Percentiles rank a stretch among this genome's conserved stretches.
Conservation (phyloP, 2,113 vertebrate genomes). For the Mus pahari region DNA sequence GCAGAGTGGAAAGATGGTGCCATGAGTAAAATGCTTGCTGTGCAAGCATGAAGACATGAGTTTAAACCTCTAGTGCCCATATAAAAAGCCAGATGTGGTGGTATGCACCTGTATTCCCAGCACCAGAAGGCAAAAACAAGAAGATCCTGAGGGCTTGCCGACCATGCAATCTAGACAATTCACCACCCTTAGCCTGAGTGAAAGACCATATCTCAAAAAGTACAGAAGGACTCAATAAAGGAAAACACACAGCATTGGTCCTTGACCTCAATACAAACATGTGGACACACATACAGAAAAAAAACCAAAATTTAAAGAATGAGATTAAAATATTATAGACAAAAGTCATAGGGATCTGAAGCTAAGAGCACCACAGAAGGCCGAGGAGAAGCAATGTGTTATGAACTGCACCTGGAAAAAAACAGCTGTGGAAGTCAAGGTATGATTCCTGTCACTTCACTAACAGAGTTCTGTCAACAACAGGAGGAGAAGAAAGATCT, state of each 20-base stretch:
- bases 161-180: not conserved
- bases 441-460: not conserved
- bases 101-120: not conserved
- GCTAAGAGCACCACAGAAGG: not conserved
- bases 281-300: not conserved
- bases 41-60: not conserved
- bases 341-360: not conserved
- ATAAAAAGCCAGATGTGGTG: too few relatives aligned
- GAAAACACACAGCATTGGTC: not conserved
- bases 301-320: not conserved
- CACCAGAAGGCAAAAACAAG: not conserved
- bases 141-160: not conserved
- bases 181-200: not conserved
- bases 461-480: conserved; percentile 37
- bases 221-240: too few relatives aligned
- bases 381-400: not conserved
- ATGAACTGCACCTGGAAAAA: not conserved
- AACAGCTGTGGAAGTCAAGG: not conserved
- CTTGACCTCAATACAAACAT: not conserved
- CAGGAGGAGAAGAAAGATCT: not conserved
- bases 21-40: not conserved
- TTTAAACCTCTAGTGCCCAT: not conserved
- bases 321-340: not conserved
- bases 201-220: not conserved
- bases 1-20: not conserved